Evolutionary conservation across 1,140 invertebrate genomes (phyloP).

Genomic region (Luehdorfia chinensis): DNA sequence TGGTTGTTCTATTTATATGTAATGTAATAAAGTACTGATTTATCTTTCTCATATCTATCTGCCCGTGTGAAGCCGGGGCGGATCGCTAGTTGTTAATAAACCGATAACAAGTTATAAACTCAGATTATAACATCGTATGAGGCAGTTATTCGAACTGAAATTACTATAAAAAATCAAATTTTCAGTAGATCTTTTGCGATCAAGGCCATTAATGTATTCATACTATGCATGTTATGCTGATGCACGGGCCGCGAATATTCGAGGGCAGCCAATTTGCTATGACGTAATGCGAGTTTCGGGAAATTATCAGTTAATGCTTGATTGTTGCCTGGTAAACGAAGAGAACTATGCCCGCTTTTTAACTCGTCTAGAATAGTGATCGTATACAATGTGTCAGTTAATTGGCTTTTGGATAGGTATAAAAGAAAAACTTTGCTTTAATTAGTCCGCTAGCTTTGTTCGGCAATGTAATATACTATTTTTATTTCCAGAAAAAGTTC

Average conservation of each 20-base stretch:
- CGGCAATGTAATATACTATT: too few relatives aligned
- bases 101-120: too few relatives aligned
- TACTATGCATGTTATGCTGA: constrained; percentile 45
- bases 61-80: too few relatives aligned
- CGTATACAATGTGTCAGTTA: constrained; percentile 26
- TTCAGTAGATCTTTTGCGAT: constrained; percentile 39
- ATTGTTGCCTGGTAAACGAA: constrained; percentile 37
- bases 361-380: constrained; percentile 23
- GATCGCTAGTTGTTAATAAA: too few relatives aligned
- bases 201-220: constrained; percentile 51
- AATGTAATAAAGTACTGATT: too few relatives aligned
- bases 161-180: constrained; percentile 46
- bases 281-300: constrained; percentile 47
- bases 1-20: too few relatives aligned
- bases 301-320: constrained; percentile 39
- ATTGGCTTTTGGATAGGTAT: too few relatives aligned
- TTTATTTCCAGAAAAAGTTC: too few relatives aligned
- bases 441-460: too few relatives aligned
- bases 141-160: constrained; percentile 26
- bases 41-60: too few relatives aligned
- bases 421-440: too few relatives aligned
- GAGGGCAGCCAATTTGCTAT: constrained; percentile 48
- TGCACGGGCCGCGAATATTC: constrained; percentile 41
- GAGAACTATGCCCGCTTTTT: constrained; percentile 29
- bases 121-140: constrained; percentile 12